A percentile compares a stretch with the other conserved stretches of the same genome.
These are phyloP conservation scores for Cisticola juncidis DNA, from an alignment of 2,113 vertebrate genomes.

Conservation along the genomic window DNA sequence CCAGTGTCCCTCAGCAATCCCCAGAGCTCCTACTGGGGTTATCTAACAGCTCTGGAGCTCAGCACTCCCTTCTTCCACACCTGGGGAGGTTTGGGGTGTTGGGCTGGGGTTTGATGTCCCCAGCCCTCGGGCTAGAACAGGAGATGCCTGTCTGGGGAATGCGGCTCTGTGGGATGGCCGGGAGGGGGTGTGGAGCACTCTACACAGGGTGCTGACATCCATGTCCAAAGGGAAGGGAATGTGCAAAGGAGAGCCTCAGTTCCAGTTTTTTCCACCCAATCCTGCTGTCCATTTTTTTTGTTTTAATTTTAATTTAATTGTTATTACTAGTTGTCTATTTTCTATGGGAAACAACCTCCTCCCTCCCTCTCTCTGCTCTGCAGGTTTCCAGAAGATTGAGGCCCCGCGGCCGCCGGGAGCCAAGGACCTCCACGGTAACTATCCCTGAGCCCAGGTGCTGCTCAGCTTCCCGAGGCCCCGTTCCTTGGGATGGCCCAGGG, in stretches of 20 bases:
- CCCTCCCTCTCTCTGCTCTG: neutral
- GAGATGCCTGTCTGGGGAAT: neutral
- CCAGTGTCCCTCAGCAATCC: neutral
- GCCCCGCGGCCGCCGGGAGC: slow-evolving; percentile 49
- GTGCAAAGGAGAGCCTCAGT: neutral
- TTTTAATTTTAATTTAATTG: too few relatives aligned
- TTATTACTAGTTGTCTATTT: neutral
- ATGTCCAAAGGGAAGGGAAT: rapidly evolving
- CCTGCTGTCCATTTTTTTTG: neutral
- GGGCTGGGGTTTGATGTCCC: neutral
- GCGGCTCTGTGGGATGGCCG: neutral
- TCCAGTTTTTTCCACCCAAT: neutral
- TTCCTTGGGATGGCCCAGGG: neutral
- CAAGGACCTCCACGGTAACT: slow-evolving; percentile 69
- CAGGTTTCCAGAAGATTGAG: slow-evolving; percentile 68
- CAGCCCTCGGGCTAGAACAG: neutral
- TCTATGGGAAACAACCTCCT: neutral
- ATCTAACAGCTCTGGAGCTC: neutral
- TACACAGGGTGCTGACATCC: neutral
- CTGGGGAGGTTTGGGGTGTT: neutral
- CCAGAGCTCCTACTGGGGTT: neutral
- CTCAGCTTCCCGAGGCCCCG: neutral
- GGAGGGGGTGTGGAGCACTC: rapidly evolving
- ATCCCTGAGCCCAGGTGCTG: rapidly evolving
- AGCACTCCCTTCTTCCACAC: neutral